Percentiles rank a stretch among this genome's conserved stretches.
These are phyloP conservation scores for Leptinotarsa undecemlineata DNA, from an alignment of 1,140 invertebrate genomes.

Conservation along the genomic window DNA sequence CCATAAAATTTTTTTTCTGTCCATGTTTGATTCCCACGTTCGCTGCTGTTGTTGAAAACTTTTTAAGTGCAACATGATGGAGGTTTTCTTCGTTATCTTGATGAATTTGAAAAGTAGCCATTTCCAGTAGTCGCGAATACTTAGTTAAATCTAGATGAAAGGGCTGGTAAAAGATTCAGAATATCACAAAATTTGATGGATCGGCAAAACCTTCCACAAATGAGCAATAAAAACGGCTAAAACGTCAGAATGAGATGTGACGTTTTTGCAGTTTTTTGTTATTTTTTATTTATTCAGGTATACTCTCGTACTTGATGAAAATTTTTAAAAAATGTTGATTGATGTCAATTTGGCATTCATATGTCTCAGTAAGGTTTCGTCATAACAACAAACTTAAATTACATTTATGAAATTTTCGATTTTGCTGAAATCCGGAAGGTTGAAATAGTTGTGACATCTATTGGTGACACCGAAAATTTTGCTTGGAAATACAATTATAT, in stretches of 20 bases:
- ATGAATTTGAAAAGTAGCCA: slow-evolving; percentile 39
- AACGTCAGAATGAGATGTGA: neutral
- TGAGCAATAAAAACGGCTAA: neutral
- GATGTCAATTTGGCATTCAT: no score
- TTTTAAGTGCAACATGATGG: slow-evolving; percentile 8
- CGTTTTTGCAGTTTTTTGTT: slow-evolving; percentile 4
- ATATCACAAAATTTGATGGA: neutral
- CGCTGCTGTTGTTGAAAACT: slow-evolving; percentile 16
- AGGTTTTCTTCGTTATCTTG: slow-evolving; percentile 33
- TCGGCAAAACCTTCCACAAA: neutral
- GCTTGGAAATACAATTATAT: no score
- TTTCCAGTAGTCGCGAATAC: neutral
- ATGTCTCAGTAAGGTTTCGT: no score
- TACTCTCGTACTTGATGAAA: neutral
- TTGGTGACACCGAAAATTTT: no score
- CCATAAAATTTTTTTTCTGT: slow-evolving; percentile 14
- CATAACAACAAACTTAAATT: no score
- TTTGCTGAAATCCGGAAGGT: no score
- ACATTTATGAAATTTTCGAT: no score
- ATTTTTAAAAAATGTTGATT: no score
- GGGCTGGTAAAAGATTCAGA: neutral
- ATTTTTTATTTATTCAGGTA: neutral
- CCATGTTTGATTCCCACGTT: slow-evolving; percentile 17
- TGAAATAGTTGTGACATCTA: no score
- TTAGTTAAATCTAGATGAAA: slow-evolving; percentile 1